Evolutionary conservation across 2,113 vertebrate species (phyloP).

Genomic region (Genyomyrus donnyi): DNA sequence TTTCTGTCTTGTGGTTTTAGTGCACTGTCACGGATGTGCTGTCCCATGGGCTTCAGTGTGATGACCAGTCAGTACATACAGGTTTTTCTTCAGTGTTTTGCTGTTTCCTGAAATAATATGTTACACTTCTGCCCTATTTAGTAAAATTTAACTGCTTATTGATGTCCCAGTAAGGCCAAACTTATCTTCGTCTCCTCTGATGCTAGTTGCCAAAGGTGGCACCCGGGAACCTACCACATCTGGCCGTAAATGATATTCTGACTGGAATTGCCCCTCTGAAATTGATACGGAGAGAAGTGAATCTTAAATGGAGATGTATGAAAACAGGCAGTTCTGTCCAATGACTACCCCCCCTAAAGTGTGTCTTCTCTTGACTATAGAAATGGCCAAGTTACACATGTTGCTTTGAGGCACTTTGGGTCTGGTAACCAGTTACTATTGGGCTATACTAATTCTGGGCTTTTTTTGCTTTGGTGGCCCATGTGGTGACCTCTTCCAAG

Average conservation of each 20-base stretch:
- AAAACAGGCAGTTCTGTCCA: not conserved
- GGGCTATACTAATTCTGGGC: not conserved
- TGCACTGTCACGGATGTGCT: not conserved
- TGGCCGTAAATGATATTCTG: not conserved
- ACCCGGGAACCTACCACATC: not conserved
- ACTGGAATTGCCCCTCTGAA: not conserved
- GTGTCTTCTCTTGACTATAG: not conserved
- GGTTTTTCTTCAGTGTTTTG: not conserved
- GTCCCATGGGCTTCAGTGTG: not conserved
- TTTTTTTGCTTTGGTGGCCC: not conserved
- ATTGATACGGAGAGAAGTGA: not conserved
- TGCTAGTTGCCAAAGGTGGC: not conserved
- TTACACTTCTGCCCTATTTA: too few species aligned
- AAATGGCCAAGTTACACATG: not conserved
- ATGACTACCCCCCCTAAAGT: not conserved
- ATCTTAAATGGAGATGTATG: not conserved
- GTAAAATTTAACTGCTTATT: not conserved
- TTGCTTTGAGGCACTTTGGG: too few species aligned
- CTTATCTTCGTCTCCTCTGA: not conserved
- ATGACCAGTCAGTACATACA: not conserved
- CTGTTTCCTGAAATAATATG: not conserved
- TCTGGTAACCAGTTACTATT: too few species aligned
- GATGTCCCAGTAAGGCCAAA: not conserved
- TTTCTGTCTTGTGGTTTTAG: slow-evolving; percentile 13
- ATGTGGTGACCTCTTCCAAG: slow-evolving; percentile 45